A percentile compares a stretch with the other conserved stretches of the same genome.
These are phyloP conservation scores for Strongylocentrotus purpuratus DNA, from an alignment of 35 echinoderm and acorn worm species.

Conservation along the genomic window DNA sequence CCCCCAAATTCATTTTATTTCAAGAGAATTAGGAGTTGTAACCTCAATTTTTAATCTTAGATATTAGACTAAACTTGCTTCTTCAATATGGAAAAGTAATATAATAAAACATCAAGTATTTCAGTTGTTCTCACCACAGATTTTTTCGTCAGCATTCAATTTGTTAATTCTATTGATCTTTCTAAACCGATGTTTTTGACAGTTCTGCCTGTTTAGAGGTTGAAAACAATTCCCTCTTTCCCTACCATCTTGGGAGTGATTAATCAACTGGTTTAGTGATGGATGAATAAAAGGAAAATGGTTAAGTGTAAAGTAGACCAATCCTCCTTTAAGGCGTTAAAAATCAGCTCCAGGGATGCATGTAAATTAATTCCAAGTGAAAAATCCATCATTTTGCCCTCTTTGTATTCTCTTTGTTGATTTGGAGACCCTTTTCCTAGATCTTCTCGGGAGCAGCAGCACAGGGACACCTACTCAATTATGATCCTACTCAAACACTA, in stretches of 20 bases:
- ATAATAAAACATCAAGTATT: not conserved
- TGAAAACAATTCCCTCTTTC: not conserved
- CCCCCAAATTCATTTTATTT: too few species aligned
- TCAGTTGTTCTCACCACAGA: not conserved
- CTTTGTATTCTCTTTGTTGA: not conserved
- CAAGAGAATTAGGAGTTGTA: too few species aligned
- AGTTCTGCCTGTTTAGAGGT: not conserved
- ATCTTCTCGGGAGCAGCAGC: not conserved
- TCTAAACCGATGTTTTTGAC: not conserved
- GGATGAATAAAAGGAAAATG: not conserved
- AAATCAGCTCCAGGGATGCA: not conserved
- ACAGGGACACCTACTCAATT: not conserved
- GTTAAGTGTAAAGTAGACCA: not conserved
- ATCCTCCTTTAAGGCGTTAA: not conserved
- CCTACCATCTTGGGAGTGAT: not conserved
- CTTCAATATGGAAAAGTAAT: not conserved
- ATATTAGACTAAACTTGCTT: not conserved
- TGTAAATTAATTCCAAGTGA: not conserved
- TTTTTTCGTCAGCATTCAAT: not conserved
- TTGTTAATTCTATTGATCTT: not conserved
- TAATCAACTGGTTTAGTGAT: conserved; percentile 11
- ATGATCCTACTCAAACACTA: not conserved
- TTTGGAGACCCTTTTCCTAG: not conserved
- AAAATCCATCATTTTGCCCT: not conserved
- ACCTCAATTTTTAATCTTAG: too few species aligned